Evolutionary conservation across 1,140 invertebrate genomes (phyloP), one percentile per base, ranked within the genome.

Genomic region (Zaprionus gabonicus): DNA sequence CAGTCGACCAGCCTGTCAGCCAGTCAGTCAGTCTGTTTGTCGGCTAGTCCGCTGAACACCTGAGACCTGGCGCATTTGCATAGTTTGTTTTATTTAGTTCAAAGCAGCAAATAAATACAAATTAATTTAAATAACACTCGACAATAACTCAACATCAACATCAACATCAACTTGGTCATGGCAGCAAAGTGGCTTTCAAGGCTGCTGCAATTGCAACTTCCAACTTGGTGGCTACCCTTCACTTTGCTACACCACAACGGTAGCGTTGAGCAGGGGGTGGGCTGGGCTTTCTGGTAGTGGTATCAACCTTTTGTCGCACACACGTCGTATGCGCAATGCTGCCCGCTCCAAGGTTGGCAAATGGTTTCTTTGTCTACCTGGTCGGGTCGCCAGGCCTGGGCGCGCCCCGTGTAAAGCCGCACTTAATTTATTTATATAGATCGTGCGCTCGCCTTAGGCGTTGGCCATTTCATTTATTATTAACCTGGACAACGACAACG

Each of bases 51-150:
- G 17, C 36, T 41, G 81, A 81, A 88, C 84, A 88, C 84, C 84
- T 88, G 84, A 88, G 84, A 36, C 70, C 78, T 34, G 36, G 55
- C 60, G 72, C 84, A 88, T 88, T 88, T 90, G 85, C 84, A 88
- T 88, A 90, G 85, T 88, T 84, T 79, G 75, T 81, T 81, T 69
- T 90, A 88, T 88, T 90, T 88, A 81, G 84, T 81, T 69, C 81
- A 88, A 79, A 78, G 74, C 17, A n/a, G 46, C 59, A 71, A 64
- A 83, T 69, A 83, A 68, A 90, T 90, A 81, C 73, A 87, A 84
- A 84, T 87, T 76, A 84, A 88, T 88, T 84, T 87, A 84, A 90
- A 84, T 84, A 83, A 81, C 78, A 84, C 75, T 82, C 81, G 84
- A 80, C 80, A 75, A 88, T 87, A 88, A 87, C 67, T 87, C 83